phyloP scores from a whole-genome alignment of 2,113 vertebrate species.

The Caranx melampygus region DNA sequence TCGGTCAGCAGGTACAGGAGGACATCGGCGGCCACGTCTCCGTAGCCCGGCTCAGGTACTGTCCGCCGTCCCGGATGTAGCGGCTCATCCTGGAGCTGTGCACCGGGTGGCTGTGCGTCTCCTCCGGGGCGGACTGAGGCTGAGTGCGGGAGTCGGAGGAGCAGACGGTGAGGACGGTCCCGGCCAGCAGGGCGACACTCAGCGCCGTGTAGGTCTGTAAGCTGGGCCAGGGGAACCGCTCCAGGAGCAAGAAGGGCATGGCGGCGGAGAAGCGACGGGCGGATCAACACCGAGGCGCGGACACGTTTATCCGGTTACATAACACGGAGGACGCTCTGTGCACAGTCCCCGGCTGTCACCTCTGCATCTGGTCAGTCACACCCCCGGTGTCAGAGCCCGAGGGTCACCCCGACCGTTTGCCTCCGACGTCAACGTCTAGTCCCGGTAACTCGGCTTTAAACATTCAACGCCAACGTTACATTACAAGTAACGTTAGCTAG shows the following conservation, averaged over 20 bases:
- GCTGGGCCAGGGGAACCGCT: conserved; percentile 11
- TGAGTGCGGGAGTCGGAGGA: background rate
- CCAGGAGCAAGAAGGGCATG: background rate
- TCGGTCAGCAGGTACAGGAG: conserved; percentile 10
- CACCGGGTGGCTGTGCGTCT: background rate
- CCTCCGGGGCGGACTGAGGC: background rate
- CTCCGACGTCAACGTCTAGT: background rate
- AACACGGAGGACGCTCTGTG: background rate
- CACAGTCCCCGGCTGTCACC: background rate
- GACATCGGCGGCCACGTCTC: background rate
- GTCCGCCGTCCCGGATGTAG: background rate
- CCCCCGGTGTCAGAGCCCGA: background rate
- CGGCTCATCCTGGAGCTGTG: conserved; percentile 4
- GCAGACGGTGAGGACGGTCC: conserved; percentile 2
- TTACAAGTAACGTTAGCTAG: background rate
- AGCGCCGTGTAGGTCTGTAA: background rate
- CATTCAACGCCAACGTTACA: conserved; percentile 3
- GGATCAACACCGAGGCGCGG: background rate
- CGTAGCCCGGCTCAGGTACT: background rate
- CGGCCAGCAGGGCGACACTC: conserved; percentile 1
- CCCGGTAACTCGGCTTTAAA: background rate
- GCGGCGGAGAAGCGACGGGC: background rate
- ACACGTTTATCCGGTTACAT: background rate
- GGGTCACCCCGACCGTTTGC: no score
- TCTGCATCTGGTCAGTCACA: background rate